A percentile compares a stretch with the other conserved stretches of the same genome.
Evolutionary conservation across 2,797 vertebrate species (phyloP).

Genomic region (Gephyroberyx darwinii): DNA sequence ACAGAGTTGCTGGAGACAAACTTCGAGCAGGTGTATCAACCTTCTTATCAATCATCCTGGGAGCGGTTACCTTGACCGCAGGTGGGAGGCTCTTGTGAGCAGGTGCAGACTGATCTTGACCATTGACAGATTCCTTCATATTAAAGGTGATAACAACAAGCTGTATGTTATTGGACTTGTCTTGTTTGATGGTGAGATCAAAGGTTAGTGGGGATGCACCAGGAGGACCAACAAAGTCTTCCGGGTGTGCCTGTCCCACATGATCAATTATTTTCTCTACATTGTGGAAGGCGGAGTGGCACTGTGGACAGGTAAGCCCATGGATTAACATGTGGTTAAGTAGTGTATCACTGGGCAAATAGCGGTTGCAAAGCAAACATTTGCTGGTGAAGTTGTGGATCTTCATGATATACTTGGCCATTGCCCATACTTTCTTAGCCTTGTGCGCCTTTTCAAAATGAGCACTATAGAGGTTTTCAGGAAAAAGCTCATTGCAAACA

Average conservation of each 20-base stretch:
- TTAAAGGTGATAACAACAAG: constrained; percentile 96
- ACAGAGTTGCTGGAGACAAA: constrained; percentile 81
- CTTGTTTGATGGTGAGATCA: constrained; percentile 94
- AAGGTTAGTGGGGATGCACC: constrained; percentile 94
- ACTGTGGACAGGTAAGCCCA: constrained; percentile 95
- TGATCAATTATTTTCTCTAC: constrained; percentile 97
- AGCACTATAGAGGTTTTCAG: constrained; percentile 95
- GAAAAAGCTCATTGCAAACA: constrained; percentile 98
- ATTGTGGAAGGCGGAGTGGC: constrained; percentile 93
- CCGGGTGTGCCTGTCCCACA: constrained; percentile 87
- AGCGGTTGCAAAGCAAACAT: constrained; percentile 98
- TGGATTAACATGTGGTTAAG: constrained; percentile 98
- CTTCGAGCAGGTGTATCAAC: constrained; percentile 82
- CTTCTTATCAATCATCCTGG: constrained; percentile 85
- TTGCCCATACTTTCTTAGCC: constrained; percentile 94
- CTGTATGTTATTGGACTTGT: constrained; percentile 93
- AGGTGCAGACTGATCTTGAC: constrained; percentile 83
- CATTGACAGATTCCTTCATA: constrained; percentile 86
- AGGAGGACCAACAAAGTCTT: constrained; percentile 89
- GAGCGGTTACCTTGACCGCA: constrained; percentile 63
- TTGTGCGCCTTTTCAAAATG: constrained; percentile 99
- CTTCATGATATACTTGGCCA: constrained; percentile 99
- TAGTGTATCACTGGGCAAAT: constrained; percentile 94
- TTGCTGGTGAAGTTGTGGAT: constrained; percentile 99
- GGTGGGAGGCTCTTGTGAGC: constrained; percentile 50